phyloP scores from a whole-genome alignment of 2,113 vertebrate genomes.

The Ochotona princeps region DNA sequence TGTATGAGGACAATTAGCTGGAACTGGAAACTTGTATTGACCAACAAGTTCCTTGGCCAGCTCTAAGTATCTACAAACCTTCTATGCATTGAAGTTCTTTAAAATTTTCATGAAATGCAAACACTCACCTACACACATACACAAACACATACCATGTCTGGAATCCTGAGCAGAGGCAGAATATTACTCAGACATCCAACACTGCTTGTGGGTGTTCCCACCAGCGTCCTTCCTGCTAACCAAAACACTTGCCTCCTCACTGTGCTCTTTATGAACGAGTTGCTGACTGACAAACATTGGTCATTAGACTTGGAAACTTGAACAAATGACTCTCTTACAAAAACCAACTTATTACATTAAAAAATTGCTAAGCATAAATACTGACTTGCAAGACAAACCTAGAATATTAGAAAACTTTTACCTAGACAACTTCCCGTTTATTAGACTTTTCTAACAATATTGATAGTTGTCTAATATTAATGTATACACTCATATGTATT shows the following conservation, averaged over 20 bases:
- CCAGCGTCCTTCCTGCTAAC: no score
- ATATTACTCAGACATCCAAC: no score
- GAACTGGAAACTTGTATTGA: not conserved
- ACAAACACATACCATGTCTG: not conserved
- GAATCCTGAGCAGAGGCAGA: no score
- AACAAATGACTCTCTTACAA: no score
- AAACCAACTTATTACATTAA: no score
- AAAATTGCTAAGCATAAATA: not conserved
- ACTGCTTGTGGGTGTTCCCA: no score
- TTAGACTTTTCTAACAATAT: not conserved
- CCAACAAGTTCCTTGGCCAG: not conserved
- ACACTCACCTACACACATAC: not conserved
- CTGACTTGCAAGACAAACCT: not conserved
- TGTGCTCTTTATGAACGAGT: not conserved
- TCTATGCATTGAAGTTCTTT: not conserved
- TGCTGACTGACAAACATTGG: not conserved
- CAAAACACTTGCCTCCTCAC: no score
- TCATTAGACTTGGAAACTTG: not conserved
- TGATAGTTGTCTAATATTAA: not conserved
- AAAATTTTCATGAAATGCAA: not conserved
- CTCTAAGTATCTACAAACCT: not conserved
- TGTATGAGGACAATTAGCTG: not conserved
- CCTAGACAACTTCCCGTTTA: not conserved
- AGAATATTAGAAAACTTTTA: constrained; percentile 11
- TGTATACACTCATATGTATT: not conserved